Percentiles rank a stretch among this genome's conserved stretches.
Evolutionary conservation across 2,888 invertebrate genomes (phyloP).

Genomic region (Erpobdella octoculata): DNA sequence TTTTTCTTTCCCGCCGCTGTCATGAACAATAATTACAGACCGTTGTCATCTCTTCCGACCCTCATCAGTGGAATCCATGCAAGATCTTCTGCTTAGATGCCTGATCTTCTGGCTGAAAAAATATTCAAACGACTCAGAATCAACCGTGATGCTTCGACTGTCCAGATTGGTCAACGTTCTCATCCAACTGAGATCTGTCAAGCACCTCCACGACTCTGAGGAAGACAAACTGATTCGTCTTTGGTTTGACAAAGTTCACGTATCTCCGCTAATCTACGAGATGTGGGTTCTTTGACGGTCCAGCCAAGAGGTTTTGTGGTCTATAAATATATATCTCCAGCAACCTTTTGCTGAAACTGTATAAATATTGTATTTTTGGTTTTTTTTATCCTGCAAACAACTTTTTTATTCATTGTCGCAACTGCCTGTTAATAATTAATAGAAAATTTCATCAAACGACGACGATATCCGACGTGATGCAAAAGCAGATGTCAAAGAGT

Average conservation of each 20-base stretch:
- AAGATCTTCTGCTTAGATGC: conserved; percentile 26
- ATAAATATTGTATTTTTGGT: too few relatives aligned
- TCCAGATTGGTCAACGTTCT: conserved; percentile 14
- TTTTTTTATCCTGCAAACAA: too few relatives aligned
- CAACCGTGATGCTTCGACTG: background rate
- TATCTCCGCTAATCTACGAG: conserved; percentile 35
- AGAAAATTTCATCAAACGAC: too few relatives aligned
- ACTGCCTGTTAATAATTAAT: too few relatives aligned
- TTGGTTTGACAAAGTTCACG: conserved; percentile 32
- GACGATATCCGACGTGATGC: too few relatives aligned
- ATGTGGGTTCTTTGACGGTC: conserved; percentile 29
- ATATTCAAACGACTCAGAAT: conserved; percentile 19
- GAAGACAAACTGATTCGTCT: background rate
- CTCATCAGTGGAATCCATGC: conserved; percentile 23
- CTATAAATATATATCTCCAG: too few relatives aligned
- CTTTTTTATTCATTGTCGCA: too few relatives aligned
- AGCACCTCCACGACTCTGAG: conserved; percentile 5
- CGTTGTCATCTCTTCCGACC: conserved; percentile 26
- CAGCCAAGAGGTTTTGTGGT: background rate
- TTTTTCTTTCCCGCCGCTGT: too few relatives aligned
- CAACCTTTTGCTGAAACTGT: too few relatives aligned
- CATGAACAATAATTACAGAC: conserved; percentile 24
- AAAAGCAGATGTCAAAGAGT: too few relatives aligned
- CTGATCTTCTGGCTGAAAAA: conserved; percentile 25
- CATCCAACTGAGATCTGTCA: conserved; percentile 8